Base-by-base conservation (phyloP, 2,888 invertebrate genomes). In the Drosophila greeni region DNA sequence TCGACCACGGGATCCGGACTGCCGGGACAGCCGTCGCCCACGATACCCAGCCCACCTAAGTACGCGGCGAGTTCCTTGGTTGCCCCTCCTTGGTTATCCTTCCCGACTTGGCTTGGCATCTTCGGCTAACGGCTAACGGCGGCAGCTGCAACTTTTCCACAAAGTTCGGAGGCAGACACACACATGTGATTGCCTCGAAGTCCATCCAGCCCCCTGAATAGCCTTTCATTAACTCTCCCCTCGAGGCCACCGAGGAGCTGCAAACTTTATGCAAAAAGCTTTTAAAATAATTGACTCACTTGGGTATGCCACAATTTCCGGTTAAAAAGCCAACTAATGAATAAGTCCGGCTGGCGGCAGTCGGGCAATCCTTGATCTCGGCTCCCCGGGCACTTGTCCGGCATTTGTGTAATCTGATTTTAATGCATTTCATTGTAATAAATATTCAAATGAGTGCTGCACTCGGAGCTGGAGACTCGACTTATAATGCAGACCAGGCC, bases 201-300 rank as follows among this genome's bases (percentile, higher is more conserved):
- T 31, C 3, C 24, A 14, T 26, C 3, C 24, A 16, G 3, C 12
- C 37, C 43, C 36, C n/a, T 16, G 24, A 18, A 64, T n/a, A 54
- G 52, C 39, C 55, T 66, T 80, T 81, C 72, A 83, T 80, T 80
- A 83, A 81, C 70, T 77, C 68, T 73, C 57, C 59, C 64, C 62
- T 72, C 64, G 72, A 56, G 71, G 66, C 80, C 82, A 69, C 74
- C 70, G 49, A 66, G 66, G 64, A 73, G 64, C 57, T 75, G 61
- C 29, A 56, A 83, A 84, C 61, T 85, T 74, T 65, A 66, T 72
- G 80, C 84, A 66, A 73, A 84, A 80, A 78, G 85, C 86, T 86
- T 84, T 86, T 86, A 85, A 85, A 81, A 81, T 84, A 84, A 84
- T 85, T 84, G 80, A 82, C 78, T 86, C 85, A 73, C 85, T 84